Conservation (phyloP, 2,797 vertebrate genomes). For the Phylloscopus collybita region DNA sequence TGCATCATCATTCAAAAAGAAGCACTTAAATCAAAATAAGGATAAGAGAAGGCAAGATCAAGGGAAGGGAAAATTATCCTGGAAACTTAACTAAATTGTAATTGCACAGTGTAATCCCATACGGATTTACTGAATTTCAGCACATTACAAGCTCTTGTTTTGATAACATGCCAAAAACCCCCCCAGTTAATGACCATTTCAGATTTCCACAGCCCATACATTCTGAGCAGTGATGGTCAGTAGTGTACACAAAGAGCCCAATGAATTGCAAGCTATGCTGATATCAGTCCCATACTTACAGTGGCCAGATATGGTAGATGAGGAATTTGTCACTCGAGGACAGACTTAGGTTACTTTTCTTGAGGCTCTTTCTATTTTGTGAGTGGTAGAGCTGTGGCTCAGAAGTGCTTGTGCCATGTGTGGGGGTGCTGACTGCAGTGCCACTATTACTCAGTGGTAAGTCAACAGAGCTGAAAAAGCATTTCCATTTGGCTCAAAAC, state of each 20-base stretch:
- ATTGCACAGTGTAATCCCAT: neutral
- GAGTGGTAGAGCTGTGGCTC: neutral
- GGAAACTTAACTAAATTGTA: conserved; percentile 13
- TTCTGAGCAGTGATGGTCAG: neutral
- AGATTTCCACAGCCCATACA: neutral
- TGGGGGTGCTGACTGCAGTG: conserved; percentile 20
- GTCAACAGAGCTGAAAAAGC: conserved; percentile 65
- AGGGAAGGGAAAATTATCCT: conserved; percentile 60
- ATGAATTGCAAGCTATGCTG: neutral
- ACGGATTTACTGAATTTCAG: neutral
- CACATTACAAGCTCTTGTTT: neutral
- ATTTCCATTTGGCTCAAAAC: conserved; percentile 70
- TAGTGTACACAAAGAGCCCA: neutral
- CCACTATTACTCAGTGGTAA: conserved; percentile 68
- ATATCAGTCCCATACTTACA: neutral
- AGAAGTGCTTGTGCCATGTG: neutral
- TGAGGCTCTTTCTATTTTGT: neutral
- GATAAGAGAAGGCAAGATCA: conserved; percentile 57
- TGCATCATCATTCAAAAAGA: conserved; percentile 54
- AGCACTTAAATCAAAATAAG: conserved; percentile 68
- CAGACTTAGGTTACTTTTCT: neutral
- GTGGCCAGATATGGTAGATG: neutral
- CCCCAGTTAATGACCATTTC: neutral
- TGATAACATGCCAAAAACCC: neutral
- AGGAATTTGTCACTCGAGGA: neutral